Evolutionary conservation across 2,797 vertebrate genomes (phyloP).

Genomic region (Monodelphis domestica): DNA sequence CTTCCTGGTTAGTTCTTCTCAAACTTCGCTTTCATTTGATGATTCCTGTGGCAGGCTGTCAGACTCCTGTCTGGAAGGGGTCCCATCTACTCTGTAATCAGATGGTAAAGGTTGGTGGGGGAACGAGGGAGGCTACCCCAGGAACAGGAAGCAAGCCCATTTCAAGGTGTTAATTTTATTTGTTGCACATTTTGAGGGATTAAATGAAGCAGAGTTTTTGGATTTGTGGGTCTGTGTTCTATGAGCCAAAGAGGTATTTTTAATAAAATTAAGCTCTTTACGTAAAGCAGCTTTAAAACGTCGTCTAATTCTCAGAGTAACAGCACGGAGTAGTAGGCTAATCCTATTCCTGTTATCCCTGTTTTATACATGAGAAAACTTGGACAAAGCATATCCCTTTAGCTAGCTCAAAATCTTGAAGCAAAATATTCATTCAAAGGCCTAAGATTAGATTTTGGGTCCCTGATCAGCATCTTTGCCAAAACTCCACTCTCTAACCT

Average conservation of each 20-base stretch:
- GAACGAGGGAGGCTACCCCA: not conserved
- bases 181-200: slow-evolving; percentile 48
- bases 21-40: not conserved
- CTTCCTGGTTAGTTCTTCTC: not conserved
- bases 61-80: slow-evolving; percentile 1
- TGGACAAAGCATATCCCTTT: not conserved
- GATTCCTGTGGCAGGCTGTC: slow-evolving; percentile 35
- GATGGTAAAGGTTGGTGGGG: not conserved
- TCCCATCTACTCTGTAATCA: slow-evolving; percentile 34
- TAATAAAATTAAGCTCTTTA: slow-evolving; percentile 61
- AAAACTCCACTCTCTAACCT: not conserved
- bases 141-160: slow-evolving; percentile 50
- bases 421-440: not conserved
- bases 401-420: not conserved
- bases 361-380: too few relatives aligned
- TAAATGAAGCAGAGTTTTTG: slow-evolving; percentile 27
- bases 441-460: not conserved
- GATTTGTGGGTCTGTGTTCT: slow-evolving; percentile 38
- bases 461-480: not conserved
- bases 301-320: slow-evolving; percentile 44
- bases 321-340: not conserved
- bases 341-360: not conserved
- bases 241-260: slow-evolving; percentile 46
- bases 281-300: slow-evolving; percentile 45
- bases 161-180: slow-evolving; percentile 46